Evolutionary conservation across 2,797 vertebrate genomes (phyloP).

Genomic region (Cirrhinus molitorella): DNA sequence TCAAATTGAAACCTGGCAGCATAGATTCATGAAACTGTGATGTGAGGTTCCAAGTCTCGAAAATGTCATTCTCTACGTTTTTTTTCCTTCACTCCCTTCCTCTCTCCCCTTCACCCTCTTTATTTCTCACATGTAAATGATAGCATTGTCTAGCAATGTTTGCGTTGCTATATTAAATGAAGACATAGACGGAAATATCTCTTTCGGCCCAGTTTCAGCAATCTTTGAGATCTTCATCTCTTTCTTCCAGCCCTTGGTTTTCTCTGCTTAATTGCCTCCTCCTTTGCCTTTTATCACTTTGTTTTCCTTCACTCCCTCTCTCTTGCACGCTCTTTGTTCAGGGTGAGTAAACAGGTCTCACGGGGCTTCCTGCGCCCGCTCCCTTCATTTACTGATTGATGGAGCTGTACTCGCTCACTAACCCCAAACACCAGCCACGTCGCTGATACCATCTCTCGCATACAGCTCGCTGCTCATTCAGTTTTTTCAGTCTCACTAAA

Average conservation of each 20-base stretch:
- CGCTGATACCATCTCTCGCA: slow-evolving; percentile 21
- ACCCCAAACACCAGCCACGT: slow-evolving; percentile 19
- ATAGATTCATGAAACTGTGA: slow-evolving; percentile 59
- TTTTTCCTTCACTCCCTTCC: slow-evolving; percentile 37
- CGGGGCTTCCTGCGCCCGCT: slow-evolving; percentile 72
- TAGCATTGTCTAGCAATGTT: slow-evolving; percentile 35
- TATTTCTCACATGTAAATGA: slow-evolving; percentile 32
- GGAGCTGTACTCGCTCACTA: slow-evolving; percentile 48
- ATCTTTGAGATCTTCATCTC: slow-evolving; percentile 49
- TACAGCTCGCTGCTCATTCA: slow-evolving; percentile 7
- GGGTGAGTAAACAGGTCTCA: slow-evolving; percentile 71
- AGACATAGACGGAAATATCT: slow-evolving; percentile 53
- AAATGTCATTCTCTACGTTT: slow-evolving; percentile 2
- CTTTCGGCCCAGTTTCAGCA: slow-evolving; percentile 36
- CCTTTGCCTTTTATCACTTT: slow-evolving; percentile 54
- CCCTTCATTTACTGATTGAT: slow-evolving; percentile 68
- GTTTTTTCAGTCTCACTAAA: neutral
- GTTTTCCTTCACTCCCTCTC: slow-evolving; percentile 2
- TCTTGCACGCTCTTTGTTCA: slow-evolving; percentile 29
- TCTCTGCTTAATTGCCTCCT: slow-evolving; percentile 62
- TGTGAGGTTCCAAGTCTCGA: slow-evolving; percentile 42
- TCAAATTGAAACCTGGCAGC: slow-evolving; percentile 51
- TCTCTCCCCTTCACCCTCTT: neutral
- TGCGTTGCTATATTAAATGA: slow-evolving; percentile 40
- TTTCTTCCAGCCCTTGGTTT: slow-evolving; percentile 21